Conservation (phyloP, 2,888 invertebrate genomes). For the Xanthorhoe designata region DNA sequence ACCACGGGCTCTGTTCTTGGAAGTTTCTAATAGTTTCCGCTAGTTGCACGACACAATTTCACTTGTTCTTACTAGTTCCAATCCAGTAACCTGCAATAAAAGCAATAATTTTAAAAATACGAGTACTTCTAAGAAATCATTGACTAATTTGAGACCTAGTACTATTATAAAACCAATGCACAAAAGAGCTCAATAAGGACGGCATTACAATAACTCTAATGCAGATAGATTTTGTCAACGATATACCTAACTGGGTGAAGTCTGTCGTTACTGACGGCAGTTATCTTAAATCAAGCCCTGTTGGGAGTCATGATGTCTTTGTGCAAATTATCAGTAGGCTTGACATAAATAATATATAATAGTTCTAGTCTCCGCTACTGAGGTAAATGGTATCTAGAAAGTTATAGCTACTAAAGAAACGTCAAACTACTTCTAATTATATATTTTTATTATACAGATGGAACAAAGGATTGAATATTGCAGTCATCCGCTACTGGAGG, state of each 20-base stretch:
- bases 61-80: conserved; percentile 47
- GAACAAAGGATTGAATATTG: conserved; percentile 23
- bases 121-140: too few species aligned
- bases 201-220: neutral
- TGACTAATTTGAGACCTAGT: too few species aligned
- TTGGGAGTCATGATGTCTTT: conserved; percentile 25
- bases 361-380: neutral
- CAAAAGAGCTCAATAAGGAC: neutral
- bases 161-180: neutral
- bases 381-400: neutral
- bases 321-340: conserved; percentile 4
- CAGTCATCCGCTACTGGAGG: conserved; percentile 25
- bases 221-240: conserved; percentile 2
- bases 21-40: conserved; percentile 72
- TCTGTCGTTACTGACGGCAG: conserved; percentile 5
- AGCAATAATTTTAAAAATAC: neutral
- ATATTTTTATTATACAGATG: conserved; percentile 11
- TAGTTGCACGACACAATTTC: conserved; percentile 63
- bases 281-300: conserved; percentile 18
- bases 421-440: neutral
- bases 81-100: neutral
- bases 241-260: conserved; percentile 1
- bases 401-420: neutral
- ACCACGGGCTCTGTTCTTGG: conserved; percentile 66
- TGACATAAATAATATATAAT: neutral